Base-by-base conservation (phyloP, 2,113 vertebrate genomes). In the Vicugna pacos region DNA sequence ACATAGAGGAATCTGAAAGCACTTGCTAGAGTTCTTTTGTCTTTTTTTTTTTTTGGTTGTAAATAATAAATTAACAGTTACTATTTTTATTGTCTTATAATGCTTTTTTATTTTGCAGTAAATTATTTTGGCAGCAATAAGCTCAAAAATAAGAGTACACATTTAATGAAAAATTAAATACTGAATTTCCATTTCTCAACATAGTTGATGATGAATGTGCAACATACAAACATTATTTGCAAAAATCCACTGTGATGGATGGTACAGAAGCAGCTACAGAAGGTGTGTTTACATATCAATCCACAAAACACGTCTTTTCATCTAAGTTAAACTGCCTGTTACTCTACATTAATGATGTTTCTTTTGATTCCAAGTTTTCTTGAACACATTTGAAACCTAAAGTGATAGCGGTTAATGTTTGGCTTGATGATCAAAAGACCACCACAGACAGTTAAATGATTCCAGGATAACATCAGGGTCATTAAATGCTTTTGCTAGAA, bases 141-240 rank as follows among this genome's bases (percentile, higher is more conserved):
- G 24, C 32, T 92, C 16, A 77, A 88, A 94, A 94, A 14, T 95
- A 30, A 88, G 17, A 95, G 13, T 67, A 7, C 2, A 70, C 46
- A 6, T 65, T 91, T 75, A 91, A 91, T 75, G 77, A 80, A 89
- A 95, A 94, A 85, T 58, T 97, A 94, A 96, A 76, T 89, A 93
- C 28, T 67, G 8, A 72, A 82, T 95, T 95, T 69, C 42, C n/a
- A 95, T 91, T 91, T 94, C 65, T 91, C 65, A 89, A 87, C 48
- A 89, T 46, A 91, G 54, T 38, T 94, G 64, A 73, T 90, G 30
- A 92, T 89, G 52, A 84, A 93, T 80, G 50, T 93, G 15, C 76
- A 94, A 62, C 54, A 95, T 81, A n/a, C 38, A 94, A 93, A 90
- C 79, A 5, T 35, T 81, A 32, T 82, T 76, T 91, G 81, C 48